These are phyloP conservation scores for Chrysina gloriosa DNA, from an alignment of 2,888 invertebrate genomes.

Conservation along the genomic window DNA sequence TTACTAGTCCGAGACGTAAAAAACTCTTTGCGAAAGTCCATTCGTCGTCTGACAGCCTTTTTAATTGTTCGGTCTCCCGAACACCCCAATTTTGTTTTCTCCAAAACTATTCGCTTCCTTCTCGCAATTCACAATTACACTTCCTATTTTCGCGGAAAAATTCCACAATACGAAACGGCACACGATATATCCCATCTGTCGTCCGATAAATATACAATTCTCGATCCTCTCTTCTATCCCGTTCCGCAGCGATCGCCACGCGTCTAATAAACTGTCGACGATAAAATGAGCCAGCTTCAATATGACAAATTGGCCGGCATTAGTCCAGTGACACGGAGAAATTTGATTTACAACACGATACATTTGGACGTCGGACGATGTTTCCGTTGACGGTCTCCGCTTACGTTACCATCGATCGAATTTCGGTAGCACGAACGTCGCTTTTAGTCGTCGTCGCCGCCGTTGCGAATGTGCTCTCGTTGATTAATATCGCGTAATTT, in stretches of 20 bases:
- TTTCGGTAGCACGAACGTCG: background rate
- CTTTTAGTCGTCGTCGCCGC: background rate
- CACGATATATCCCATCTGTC: background rate
- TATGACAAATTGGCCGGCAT: constrained; percentile 6
- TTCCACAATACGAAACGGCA: background rate
- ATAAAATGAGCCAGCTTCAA: constrained; percentile 4
- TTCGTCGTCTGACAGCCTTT: no score
- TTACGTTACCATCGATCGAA: background rate
- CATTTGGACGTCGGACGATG: background rate
- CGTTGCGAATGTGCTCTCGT: background rate
- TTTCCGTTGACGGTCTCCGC: background rate
- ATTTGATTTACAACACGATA: constrained; percentile 17
- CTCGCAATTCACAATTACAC: no score
- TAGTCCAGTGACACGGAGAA: constrained; percentile 9
- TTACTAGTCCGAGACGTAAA: no score
- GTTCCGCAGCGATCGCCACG: background rate
- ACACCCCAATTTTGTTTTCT: no score
- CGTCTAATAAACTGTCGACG: constrained; percentile 2
- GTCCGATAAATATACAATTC: background rate
- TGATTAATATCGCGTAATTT: constrained; percentile 10
- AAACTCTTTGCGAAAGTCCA: no score
- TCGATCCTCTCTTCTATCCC: background rate
- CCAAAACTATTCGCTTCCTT: no score
- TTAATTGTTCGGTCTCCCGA: no score
- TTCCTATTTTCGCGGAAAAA: background rate